phyloP scores from a whole-genome alignment of 2,888 invertebrate species.

The Pollenia labialis region DNA sequence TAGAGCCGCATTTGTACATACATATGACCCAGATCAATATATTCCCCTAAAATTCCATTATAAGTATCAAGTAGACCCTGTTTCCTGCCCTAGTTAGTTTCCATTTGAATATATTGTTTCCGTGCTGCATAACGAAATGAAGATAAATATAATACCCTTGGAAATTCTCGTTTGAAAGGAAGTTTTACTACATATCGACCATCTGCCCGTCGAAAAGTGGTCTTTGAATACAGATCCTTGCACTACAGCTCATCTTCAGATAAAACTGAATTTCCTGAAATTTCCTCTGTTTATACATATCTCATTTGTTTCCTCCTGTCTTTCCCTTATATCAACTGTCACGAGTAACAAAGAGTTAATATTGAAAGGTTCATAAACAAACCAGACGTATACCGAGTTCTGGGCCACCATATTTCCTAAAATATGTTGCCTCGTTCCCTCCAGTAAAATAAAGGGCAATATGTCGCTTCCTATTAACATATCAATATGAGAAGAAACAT shows the following conservation, averaged over 20 bases:
- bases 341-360: no score
- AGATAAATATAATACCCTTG: background rate
- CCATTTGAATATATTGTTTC: conserved; percentile 26
- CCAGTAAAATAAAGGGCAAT: background rate
- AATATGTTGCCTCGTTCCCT: background rate
- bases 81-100: background rate
- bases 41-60: conserved; percentile 5
- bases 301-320: no score
- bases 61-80: background rate
- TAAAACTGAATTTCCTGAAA: background rate
- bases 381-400: background rate
- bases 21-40: conserved; percentile 17
- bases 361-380: no score
- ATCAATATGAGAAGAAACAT: background rate
- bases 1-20: background rate
- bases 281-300: background rate
- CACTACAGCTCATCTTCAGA: conserved; percentile 11
- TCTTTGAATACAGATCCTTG: conserved; percentile 12
- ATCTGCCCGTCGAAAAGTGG: background rate
- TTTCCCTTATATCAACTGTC: no score
- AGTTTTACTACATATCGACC: no score
- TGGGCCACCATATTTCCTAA: background rate
- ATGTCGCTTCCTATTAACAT: background rate
- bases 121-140: conserved; percentile 12
- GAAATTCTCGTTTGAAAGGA: no score